Evolutionary conservation across 2,113 vertebrate genomes (phyloP), one percentile per base, ranked within the genome.

Genomic region (Lagopus leucura): DNA sequence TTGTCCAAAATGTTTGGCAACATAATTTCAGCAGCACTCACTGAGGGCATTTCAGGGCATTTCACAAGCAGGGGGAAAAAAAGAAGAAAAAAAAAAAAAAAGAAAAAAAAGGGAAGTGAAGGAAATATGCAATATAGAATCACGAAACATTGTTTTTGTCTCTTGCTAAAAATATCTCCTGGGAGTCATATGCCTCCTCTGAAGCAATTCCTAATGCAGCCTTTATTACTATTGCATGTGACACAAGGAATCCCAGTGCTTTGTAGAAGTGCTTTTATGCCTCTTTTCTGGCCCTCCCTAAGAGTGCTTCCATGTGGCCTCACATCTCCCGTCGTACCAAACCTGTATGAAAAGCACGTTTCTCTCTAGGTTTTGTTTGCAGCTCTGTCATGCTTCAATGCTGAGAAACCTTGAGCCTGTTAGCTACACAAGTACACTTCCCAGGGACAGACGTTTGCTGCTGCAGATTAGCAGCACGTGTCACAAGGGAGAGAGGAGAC

Each of bases 381-480:
- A 61, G 64, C 8, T 19, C 48, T 15, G 60, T n/a, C 82, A 3
- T 4, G 17, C 34, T 78, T 25, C 8, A 63, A 71, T 84, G n/a
- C 65, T 8, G 70, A 20, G 72, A 47, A 75, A 13, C 72, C 61
- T n/a, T 78, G 24, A 34, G 75, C 9, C 69, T 58, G 55, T 52
- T 61, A 18, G 65, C 66, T 42, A 58, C 63, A 40, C 8, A 0
- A 64, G 30, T 1, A n/a, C 4, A 0, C 78, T 90, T 55, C 71
- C 67, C 85, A 72, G 81, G 65, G 67, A 2, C 11, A 1, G 86
- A 34, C 63, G 1, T 0, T 4, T 5, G 96, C 84, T 60, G 4
- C 1, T n/a, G 77, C 58, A 88, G 96, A 97, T 97, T 95, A 96
- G 95, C 43, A 1, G 18, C 2, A 43, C 21, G 16, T 17, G 6